phyloP scores from a whole-genome alignment of 1,140 invertebrate genomes.

The Penaeus chinensis region DNA sequence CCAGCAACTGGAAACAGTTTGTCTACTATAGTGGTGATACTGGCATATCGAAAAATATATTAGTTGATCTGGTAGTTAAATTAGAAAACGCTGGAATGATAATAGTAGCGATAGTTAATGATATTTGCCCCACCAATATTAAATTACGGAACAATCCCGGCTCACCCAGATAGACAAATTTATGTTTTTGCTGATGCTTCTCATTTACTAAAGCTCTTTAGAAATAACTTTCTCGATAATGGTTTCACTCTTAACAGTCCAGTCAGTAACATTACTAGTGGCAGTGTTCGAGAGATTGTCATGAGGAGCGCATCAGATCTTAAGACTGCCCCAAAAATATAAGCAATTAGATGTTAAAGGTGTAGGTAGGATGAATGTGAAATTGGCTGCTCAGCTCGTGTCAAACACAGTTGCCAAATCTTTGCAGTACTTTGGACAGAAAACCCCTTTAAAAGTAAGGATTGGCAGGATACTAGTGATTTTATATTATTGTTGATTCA shows the following conservation, averaged over 20 bases:
- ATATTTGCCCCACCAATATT: constrained; percentile 9
- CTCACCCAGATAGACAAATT: background rate
- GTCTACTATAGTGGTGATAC: constrained; percentile 28
- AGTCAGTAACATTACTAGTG: too few relatives aligned
- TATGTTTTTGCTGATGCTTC: constrained; percentile 30
- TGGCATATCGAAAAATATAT: constrained; percentile 9
- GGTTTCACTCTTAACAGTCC: background rate
- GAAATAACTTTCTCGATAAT: constrained; percentile 15
- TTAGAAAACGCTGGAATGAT: constrained; percentile 23
- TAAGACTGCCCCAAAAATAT: background rate
- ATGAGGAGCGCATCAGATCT: constrained; percentile 6
- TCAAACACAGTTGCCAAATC: constrained; percentile 22
- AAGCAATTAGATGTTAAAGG: constrained; percentile 16
- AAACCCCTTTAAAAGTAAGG: constrained; percentile 8
- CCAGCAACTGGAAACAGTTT: constrained; percentile 25
- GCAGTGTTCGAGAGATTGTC: background rate
- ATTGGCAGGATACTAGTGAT: constrained; percentile 18
- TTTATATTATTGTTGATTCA: constrained; percentile 7
- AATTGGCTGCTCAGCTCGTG: constrained; percentile 2
- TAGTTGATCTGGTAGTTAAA: constrained; percentile 29
- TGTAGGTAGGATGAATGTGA: background rate
- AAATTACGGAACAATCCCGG: background rate
- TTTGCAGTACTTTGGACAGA: constrained; percentile 11
- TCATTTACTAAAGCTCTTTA: constrained; percentile 19
- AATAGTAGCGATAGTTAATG: constrained; percentile 21